Evolutionary conservation across 1,140 invertebrate genomes (phyloP), one percentile per base, ranked within the genome.

Genomic region (Gryon sp.): DNA sequence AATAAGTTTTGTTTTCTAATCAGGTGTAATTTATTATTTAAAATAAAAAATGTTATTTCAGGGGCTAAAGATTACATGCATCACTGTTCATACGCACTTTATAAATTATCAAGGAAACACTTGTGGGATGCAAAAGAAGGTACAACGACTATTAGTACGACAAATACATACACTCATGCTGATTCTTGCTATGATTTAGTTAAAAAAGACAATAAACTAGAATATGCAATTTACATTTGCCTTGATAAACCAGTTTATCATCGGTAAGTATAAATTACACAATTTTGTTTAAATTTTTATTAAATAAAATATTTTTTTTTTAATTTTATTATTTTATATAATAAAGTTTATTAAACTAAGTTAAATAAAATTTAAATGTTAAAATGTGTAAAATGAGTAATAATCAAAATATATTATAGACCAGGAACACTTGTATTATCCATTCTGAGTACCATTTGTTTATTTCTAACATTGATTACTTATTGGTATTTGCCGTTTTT

Each of bases 401-500:
- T n/a, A n/a, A n/a, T n/a, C n/a, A n/a, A n/a, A n/a, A n/a, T n/a
- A n/a, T n/a, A n/a, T 48, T 43, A 6, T 38, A 60, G 55, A 12
- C 1, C 20, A 6, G 3, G 0, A 28, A 48, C 48, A 7, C 22
- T 62, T n/a, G 24, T 24, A 8, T 16, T 65, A 22, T 11, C 36
- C 30, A 8, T 7, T 32, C 5, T 65, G 4, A 65, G 60, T 19
- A 34, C 22, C 1, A 8, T 65, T 4, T 65, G 22, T 18, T 5
- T 65, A 14, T 43, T 65, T n/a, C 1, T 43, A 1, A 65, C 60
- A 4, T 6, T 43, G 1, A 20, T 43, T 1, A 18, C 53, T 12
- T 65, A 65, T 8, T 32, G 19, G 4, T 65, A 24, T 19, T n/a
- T 53, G 5, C 62, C 62, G 2, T 65, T 65, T n/a, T 14, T 65